Conservation (phyloP, 2,888 invertebrate species). For the Apoda limacodes region DNA sequence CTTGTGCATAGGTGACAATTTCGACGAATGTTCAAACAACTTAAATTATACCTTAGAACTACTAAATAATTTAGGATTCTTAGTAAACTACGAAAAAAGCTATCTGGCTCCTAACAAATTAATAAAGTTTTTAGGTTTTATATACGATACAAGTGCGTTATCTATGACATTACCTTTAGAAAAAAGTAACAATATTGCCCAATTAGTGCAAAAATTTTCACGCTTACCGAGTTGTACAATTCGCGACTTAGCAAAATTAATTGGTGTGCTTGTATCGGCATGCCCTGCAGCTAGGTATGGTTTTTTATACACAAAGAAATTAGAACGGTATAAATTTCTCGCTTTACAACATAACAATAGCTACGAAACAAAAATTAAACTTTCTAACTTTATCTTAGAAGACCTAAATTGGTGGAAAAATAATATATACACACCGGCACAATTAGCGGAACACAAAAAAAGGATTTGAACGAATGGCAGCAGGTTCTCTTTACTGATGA, state of each 20-base stretch:
- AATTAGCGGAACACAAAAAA: no score
- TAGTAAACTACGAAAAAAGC: slow-evolving; percentile 12
- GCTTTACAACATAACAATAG: no score
- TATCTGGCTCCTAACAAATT: slow-evolving; percentile 4
- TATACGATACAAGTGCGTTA: slow-evolving; percentile 4
- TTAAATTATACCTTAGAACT: slow-evolving; percentile 8
- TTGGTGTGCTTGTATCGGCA: slow-evolving; percentile 10
- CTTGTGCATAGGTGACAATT: slow-evolving; percentile 11
- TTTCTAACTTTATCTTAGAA: no score
- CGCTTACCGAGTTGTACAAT: slow-evolving; percentile 5
- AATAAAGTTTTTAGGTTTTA: slow-evolving; percentile 12
- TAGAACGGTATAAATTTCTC: no score
- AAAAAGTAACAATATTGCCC: slow-evolving; percentile 7
- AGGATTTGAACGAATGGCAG: no score
- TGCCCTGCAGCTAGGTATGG: no score
- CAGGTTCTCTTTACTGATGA: no score
- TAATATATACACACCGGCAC: no score
- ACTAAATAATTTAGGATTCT: slow-evolving; percentile 13
- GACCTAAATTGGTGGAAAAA: no score
- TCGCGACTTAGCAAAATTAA: slow-evolving; percentile 9
- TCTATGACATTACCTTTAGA: slow-evolving; percentile 8
- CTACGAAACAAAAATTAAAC: no score
- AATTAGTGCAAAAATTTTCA: slow-evolving; percentile 6
- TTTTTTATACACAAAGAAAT: no score
- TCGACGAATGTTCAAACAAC: slow-evolving; percentile 6